Conservation (phyloP, 2,113 vertebrate species). For the Panurus biarmicus region DNA sequence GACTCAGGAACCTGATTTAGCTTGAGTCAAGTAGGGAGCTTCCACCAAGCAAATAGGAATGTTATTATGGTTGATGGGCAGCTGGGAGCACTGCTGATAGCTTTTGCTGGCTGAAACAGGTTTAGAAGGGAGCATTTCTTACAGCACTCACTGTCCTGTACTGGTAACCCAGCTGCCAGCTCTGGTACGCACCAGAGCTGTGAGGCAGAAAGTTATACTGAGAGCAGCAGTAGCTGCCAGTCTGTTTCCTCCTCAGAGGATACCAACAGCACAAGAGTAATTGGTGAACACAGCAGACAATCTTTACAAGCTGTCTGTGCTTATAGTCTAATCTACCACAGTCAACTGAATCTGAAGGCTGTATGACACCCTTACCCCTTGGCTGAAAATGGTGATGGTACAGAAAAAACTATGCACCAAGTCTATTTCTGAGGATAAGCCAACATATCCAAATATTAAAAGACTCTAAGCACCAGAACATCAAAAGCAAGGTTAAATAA, state of each 20-base stretch:
- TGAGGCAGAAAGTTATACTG: neutral
- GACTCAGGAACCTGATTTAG: neutral
- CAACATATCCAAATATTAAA: neutral
- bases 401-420: neutral
- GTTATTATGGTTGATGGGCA: neutral
- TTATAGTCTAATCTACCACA: neutral
- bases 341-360: neutral
- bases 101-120: neutral
- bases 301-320: neutral
- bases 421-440: neutral
- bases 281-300: neutral
- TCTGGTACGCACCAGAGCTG: neutral
- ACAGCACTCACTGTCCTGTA: neutral
- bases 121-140: neutral
- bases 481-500: neutral
- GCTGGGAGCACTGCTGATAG: neutral
- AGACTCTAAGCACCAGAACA: neutral
- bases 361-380: neutral
- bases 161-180: neutral
- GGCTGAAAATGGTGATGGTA: neutral
- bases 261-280: neutral
- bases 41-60: neutral
- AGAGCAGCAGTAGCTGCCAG: neutral
- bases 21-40: neutral
- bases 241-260: neutral